Conservation (phyloP, 2,888 invertebrate species). For the Torymus aiolomorphi region DNA sequence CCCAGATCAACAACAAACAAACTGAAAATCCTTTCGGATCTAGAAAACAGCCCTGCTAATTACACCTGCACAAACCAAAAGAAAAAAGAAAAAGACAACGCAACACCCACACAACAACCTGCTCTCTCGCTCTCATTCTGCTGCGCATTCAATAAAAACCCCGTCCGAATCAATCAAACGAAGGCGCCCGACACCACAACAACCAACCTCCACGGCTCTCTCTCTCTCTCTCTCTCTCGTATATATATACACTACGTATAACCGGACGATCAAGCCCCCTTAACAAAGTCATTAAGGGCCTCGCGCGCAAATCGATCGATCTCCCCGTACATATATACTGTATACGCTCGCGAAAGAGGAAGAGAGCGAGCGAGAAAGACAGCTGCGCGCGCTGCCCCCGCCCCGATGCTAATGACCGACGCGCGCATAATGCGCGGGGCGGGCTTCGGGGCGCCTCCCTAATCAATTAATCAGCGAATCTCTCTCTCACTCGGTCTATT, state of each 20-base stretch:
- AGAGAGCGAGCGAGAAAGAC: conserved; percentile 7
- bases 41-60: no score
- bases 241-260: background rate
- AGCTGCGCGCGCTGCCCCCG: no score
- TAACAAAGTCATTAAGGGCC: conserved; percentile 55
- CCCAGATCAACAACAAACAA: no score
- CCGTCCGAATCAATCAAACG: no score
- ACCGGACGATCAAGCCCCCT: conserved; percentile 30
- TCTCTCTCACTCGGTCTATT: conserved; percentile 44
- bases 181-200: no score
- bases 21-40: no score
- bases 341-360: conserved; percentile 6
- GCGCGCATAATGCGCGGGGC: conserved; percentile 69
- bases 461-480: conserved; percentile 75
- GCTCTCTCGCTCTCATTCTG: background rate
- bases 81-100: no score
- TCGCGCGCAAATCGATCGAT: conserved; percentile 50
- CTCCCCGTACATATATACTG: conserved; percentile 9
- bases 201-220: no score
- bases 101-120: background rate
- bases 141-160: no score
- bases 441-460: conserved; percentile 70
- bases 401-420: conserved; percentile 68
- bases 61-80: no score
- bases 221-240: no score